Base-by-base conservation (phyloP, 2,113 vertebrate genomes). In the Cavia porcellus region DNA sequence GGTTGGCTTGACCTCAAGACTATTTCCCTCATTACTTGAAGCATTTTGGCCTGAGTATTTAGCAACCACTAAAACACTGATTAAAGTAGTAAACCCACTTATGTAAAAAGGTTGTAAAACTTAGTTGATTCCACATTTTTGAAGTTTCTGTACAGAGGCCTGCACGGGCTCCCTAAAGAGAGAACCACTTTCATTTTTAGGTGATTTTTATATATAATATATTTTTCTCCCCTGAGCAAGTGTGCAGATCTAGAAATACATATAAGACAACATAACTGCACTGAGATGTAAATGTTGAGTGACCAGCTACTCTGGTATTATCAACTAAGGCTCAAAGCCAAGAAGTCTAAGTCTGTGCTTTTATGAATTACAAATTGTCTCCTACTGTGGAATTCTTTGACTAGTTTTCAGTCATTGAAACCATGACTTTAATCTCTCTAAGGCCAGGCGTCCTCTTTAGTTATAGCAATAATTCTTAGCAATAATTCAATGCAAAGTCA, bases 1-100 rank as follows among this genome's bases (percentile, higher is more conserved):
- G 6, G 50, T 82, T 97, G 42, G 83, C 84, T 90, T 72, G 62
- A 90, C 79, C 75, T 92, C 61, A 87, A 84, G 95, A 91, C 75
- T 95, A 79, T 75, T 92, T 52, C 20, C 15, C 7, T 35, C 86
- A 94, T 45, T 89, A 85, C 80, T 4, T 55, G 20, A 4, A 22
- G n/a, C 0, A 80, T 95, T 92, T 93, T 79, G 85, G 14, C 52
- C 64, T 77, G 90, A n/a, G 17, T 84, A 0, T 0, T 94, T 94
- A 92, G 93, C 87, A 80, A 86, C 35, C 84, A 86, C 86, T 94
- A 35, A 85, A 61, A 87, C 89, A 79, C 86, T 96, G 24, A 3
- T 68, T 84, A 84, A 97, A 95, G 5, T 68, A 84, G 42, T 9
- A 0, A 96, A 38, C 0, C 59, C 30, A 62, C 87, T 87, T 62